Evolutionary conservation across 2,113 vertebrate species (phyloP), one percentile per base, ranked within the genome.

Genomic region (Lophura nycthemera): DNA sequence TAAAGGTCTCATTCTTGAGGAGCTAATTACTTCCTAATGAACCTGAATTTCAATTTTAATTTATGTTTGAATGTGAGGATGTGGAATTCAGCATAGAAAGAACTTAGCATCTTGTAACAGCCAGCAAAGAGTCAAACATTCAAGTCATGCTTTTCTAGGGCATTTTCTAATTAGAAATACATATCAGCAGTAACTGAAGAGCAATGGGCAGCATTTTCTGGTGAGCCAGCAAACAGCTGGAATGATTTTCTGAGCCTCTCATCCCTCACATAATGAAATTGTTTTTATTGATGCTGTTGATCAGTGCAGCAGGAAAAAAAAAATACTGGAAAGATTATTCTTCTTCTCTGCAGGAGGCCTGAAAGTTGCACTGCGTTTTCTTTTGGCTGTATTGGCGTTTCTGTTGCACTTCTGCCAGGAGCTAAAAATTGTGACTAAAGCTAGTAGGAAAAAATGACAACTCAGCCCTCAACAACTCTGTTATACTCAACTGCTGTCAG

Each of bases 261-360:
- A 47, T 52, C 60, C 77, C 24, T 83, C 57, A 36, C 69, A 36
- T 83, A 92, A 95, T 91, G 47, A 91, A 89, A 88, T 77, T 89
- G 88, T 88, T 61, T 77, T 95, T 95, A 95, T 88, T 95, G 85
- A 93, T 88, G 72, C 43, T 91, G 85, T 88, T 97, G 86, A 95
- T 95, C 83, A 85, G 85, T 61, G 16, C 65, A 91, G 25, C 47
- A 56, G 45, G 32, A 10, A 21, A 72, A 84, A 87, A 90, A 83
- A 96, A 86, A 13, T 60, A 19, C 24, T 59, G 36, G 18, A 3
- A 14, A 65, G 54, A 36, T 72, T 88, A 61, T 64, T 80, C 38
- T 24, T 70, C 40, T 54, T 76, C 75, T 76, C 72, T 79, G 63
- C 36, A 79, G 86, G 45, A 86, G 57, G 18, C 21, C n/a, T 84